Evolutionary conservation across 2,888 invertebrate genomes (phyloP).

Genomic region (Teleiodes luculella): DNA sequence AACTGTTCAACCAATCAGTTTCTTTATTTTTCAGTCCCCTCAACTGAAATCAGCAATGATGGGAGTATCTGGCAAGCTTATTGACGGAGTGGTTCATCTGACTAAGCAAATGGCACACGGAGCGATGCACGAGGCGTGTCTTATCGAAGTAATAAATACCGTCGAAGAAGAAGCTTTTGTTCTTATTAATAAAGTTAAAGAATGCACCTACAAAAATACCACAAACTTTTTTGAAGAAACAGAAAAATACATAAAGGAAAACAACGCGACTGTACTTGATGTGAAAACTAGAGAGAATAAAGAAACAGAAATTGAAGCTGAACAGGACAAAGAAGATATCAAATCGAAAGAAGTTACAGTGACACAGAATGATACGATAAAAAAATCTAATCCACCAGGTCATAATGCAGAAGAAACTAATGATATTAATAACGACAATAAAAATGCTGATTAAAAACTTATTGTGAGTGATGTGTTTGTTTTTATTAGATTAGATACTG

Average conservation of each 20-base stretch:
- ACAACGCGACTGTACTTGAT: slow-evolving; percentile 63
- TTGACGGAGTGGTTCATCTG: slow-evolving; percentile 59
- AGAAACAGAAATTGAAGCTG: not conserved
- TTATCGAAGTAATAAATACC: slow-evolving; percentile 64
- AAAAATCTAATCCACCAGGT: not conserved
- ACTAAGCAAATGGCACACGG: slow-evolving; percentile 70
- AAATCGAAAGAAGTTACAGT: slow-evolving; percentile 32
- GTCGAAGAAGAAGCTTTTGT: slow-evolving; percentile 61
- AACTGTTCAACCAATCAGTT: not conserved
- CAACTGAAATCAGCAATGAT: slow-evolving; percentile 65
- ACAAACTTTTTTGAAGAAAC: slow-evolving; percentile 31
- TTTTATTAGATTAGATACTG: not conserved
- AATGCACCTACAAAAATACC: slow-evolving; percentile 44
- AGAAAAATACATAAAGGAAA: slow-evolving; percentile 39
- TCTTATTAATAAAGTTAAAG: slow-evolving; percentile 41
- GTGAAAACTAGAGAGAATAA: slow-evolving; percentile 42
- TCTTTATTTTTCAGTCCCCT: slow-evolving; percentile 55
- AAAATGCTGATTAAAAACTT: not conserved
- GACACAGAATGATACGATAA: not conserved
- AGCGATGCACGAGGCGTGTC: slow-evolving; percentile 73
- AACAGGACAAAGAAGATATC: not conserved
- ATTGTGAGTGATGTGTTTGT: not conserved
- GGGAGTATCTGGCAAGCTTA: slow-evolving; percentile 58
- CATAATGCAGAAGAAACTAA: not conserved
- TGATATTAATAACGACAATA: not conserved